Percentiles rank a stretch among this genome's conserved stretches.
Evolutionary conservation across 2,888 invertebrate genomes (phyloP).

Genomic region (Scaptomyza cyrtandrae): DNA sequence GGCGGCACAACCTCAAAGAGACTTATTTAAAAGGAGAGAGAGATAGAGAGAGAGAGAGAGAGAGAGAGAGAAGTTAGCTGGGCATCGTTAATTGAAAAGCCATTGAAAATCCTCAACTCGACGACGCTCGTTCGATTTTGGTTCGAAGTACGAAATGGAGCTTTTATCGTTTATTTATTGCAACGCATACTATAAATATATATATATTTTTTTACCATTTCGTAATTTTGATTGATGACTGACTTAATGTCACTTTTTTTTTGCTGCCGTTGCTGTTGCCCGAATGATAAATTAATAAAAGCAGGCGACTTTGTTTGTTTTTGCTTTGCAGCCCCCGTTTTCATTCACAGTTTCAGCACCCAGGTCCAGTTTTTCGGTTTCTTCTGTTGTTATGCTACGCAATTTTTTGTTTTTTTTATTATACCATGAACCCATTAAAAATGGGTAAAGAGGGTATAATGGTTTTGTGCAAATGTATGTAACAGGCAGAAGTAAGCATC

Average conservation of each 20-base stretch:
- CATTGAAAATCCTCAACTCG: conserved; percentile 40
- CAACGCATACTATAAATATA: conserved; percentile 63
- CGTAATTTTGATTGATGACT: conserved; percentile 84
- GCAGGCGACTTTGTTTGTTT: conserved; percentile 58
- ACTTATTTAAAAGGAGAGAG: neutral
- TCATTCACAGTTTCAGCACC: conserved; percentile 8
- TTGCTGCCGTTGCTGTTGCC: conserved; percentile 39
- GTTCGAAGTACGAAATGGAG: conserved; percentile 58
- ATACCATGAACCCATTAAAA: no score
- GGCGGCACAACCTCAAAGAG: conserved; percentile 1
- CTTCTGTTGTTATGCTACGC: conserved; percentile 46
- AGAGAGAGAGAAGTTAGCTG: neutral
- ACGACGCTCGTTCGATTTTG: conserved; percentile 1
- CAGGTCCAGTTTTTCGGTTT: conserved; percentile 26
- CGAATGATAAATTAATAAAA: conserved; percentile 81
- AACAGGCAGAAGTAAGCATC: no score
- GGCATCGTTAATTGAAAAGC: conserved; percentile 48
- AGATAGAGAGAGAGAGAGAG: neutral
- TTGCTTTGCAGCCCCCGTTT: conserved; percentile 24
- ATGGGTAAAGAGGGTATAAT: no score
- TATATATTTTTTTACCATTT: conserved; percentile 53
- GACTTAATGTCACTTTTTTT: conserved; percentile 75
- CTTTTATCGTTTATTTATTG: conserved; percentile 82
- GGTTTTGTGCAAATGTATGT: no score
- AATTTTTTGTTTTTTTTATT: conserved; percentile 31